These are phyloP conservation scores for Fundulus diaphanus DNA, from an alignment of 2,797 vertebrate species.

Conservation along the genomic window DNA sequence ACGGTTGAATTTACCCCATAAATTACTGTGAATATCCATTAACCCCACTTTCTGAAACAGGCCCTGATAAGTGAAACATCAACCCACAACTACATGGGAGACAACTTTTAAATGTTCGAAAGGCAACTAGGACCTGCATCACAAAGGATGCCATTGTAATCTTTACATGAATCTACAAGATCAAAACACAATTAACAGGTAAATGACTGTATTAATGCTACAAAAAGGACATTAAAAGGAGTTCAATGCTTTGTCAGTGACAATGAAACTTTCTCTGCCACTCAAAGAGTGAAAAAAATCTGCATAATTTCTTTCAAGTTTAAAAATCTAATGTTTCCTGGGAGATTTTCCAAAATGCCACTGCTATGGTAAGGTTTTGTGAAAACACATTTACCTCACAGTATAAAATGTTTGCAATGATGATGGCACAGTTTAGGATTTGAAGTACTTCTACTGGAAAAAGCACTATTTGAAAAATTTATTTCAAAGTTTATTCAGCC, in stretches of 20 bases:
- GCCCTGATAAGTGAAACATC: no score
- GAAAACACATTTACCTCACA: neutral
- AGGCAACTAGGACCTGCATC: no score
- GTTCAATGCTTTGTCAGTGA: neutral
- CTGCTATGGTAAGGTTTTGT: neutral
- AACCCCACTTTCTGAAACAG: no score
- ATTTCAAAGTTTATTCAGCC: neutral
- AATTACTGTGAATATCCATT: no score
- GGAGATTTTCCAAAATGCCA: neutral
- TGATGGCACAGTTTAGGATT: neutral
- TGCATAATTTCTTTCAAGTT: neutral
- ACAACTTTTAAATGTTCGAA: no score
- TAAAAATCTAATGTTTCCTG: neutral
- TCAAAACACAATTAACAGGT: neutral
- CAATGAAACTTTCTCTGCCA: neutral
- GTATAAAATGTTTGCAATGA: neutral
- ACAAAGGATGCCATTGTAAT: no score
- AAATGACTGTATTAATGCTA: neutral
- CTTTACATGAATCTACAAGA: no score
- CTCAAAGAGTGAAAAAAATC: neutral
- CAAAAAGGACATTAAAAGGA: neutral
- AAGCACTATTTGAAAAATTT: neutral
- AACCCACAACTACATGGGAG: no score
- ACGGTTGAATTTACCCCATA: no score
- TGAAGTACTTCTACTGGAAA: neutral